Conservation (phyloP, 2,113 vertebrate genomes). For the Phalacrocorax brasilianus region DNA sequence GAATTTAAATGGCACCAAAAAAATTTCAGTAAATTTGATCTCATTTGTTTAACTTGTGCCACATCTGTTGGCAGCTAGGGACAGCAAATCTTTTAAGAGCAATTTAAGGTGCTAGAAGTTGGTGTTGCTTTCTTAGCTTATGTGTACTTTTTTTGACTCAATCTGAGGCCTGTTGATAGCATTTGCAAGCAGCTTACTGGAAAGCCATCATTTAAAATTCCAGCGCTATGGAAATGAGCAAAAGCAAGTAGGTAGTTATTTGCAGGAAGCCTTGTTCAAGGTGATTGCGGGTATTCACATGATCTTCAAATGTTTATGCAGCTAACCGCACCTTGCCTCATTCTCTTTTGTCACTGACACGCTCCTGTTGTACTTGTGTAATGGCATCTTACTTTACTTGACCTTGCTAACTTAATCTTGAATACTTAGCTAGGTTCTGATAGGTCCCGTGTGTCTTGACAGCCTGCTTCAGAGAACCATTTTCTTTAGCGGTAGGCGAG, state of each 20-base stretch:
- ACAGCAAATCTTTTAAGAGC: background rate
- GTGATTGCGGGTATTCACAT: background rate
- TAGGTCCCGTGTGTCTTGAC: background rate
- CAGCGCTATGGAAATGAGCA: too few species aligned
- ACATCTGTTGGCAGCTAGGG: background rate
- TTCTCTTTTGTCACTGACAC: background rate
- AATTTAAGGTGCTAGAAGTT: background rate
- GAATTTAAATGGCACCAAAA: background rate
- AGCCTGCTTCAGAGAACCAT: background rate
- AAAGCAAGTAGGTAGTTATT: too few species aligned
- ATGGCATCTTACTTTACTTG: background rate
- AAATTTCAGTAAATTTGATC: background rate
- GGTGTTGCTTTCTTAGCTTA: background rate
- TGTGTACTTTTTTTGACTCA: accelerated
- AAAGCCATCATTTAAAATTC: too few species aligned
- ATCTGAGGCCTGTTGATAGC: too few species aligned
- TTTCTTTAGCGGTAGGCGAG: background rate
- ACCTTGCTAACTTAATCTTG: background rate
- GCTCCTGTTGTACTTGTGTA: too few species aligned
- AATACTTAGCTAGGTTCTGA: background rate
- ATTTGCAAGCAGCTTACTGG: too few species aligned
- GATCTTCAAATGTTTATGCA: background rate
- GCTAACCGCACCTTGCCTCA: background rate
- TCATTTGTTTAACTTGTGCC: background rate
- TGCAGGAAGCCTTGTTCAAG: too few species aligned